Conservation (phyloP, 2,113 vertebrate species). For the Pipra filicauda region DNA sequence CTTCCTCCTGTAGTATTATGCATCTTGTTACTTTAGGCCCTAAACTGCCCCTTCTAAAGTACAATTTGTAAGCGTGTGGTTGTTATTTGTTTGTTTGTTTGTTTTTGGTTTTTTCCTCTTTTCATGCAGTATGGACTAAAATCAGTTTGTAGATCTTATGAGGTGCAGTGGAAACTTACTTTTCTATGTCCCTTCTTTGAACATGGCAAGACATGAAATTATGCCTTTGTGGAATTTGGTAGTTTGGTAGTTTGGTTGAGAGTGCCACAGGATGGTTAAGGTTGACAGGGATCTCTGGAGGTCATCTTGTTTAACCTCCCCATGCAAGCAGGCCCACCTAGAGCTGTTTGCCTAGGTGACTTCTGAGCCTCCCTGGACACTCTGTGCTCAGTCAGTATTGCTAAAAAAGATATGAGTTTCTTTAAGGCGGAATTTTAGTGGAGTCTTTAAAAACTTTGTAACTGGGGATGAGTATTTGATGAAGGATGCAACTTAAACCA, state of each 20-base stretch:
- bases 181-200: not conserved
- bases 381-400: not conserved
- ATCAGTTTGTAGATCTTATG: not conserved
- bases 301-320: not conserved
- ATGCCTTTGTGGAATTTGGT: not conserved
- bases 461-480: not conserved
- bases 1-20: not conserved
- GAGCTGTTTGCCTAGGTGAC: not conserved
- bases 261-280: not conserved
- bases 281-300: not conserved
- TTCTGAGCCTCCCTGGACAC: not conserved
- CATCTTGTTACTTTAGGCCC: not conserved
- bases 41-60: not conserved
- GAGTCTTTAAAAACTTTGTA: not conserved
- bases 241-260: not conserved
- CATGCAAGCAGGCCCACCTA: not conserved
- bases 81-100: not conserved
- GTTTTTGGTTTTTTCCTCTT: no score
- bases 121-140: not conserved
- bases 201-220: rapidly evolving
- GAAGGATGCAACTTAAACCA: not conserved
- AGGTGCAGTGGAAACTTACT: not conserved
- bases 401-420: not conserved
- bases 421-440: not conserved
- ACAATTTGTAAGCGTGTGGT: not conserved